Evolutionary conservation across 2,797 vertebrate genomes (phyloP).

Genomic region (Geotrypetes seraphini): DNA sequence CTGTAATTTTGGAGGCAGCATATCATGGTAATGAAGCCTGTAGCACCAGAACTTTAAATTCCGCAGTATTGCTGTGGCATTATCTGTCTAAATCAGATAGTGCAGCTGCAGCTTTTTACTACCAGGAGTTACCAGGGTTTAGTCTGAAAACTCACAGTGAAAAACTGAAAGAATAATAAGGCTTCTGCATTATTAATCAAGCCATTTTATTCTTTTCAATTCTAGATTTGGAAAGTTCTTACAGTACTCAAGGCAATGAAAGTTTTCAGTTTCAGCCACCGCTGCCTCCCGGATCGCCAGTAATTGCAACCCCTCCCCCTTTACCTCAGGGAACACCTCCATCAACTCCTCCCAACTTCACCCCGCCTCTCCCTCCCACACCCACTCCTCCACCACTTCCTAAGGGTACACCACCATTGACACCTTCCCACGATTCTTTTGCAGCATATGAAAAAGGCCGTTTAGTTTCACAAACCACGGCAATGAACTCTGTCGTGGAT

Average conservation of each 20-base stretch:
- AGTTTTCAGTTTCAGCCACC: slow-evolving; percentile 79
- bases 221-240: slow-evolving; percentile 38
- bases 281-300: slow-evolving; percentile 64
- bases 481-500: slow-evolving; percentile 45
- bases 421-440: slow-evolving; percentile 54
- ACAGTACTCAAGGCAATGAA: slow-evolving; percentile 22
- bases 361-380: slow-evolving; percentile 25
- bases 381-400: slow-evolving; percentile 66
- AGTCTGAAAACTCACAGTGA: background rate
- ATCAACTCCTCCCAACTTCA: slow-evolving; percentile 39
- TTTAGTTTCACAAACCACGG: slow-evolving; percentile 16
- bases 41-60: too few species aligned
- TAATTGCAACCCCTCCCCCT: slow-evolving; percentile 66
- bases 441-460: slow-evolving; percentile 5
- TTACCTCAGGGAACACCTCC: slow-evolving; percentile 77
- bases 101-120: too few species aligned
- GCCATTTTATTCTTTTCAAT: background rate
- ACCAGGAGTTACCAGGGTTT: background rate
- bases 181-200: background rate
- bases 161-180: background rate
- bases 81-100: too few species aligned
- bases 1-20: too few species aligned
- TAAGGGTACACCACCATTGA: slow-evolving; percentile 65
- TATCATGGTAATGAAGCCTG: too few species aligned
- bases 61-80: too few species aligned